These are phyloP conservation scores for Diploscapter pachys DNA, from an alignment of 1,140 invertebrate species.

Conservation along the genomic window DNA sequence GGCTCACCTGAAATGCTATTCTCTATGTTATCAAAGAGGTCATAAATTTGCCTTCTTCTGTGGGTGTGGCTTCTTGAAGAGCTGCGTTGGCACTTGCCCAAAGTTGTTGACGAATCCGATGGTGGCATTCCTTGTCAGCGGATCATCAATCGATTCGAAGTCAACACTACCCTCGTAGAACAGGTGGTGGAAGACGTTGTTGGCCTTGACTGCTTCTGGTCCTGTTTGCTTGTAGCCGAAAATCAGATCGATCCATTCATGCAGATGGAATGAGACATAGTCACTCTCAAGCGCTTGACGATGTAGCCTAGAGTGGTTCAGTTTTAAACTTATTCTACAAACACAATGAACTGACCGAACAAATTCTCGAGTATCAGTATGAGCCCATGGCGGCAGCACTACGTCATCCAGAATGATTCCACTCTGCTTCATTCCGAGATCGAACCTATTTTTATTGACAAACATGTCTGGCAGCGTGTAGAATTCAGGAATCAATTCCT, in stretches of 20 bases:
- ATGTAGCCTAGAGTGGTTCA: neutral
- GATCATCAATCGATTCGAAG: conserved; percentile 95
- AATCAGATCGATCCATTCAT: conserved; percentile 99
- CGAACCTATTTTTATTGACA: conserved; percentile 70
- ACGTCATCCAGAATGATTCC: conserved; percentile 87
- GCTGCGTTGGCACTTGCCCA: conserved; percentile 86
- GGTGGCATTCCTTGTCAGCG: conserved; percentile 94
- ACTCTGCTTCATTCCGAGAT: conserved; percentile 91
- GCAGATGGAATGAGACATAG: conserved; percentile 91
- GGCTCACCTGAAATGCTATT: conserved; percentile 1
- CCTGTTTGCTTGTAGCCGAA: conserved; percentile 96
- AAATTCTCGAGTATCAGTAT: conserved; percentile 89
- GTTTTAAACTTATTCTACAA: too few relatives aligned
- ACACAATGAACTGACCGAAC: conserved; percentile 65
- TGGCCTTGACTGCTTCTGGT: conserved; percentile 63
- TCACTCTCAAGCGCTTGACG: conserved; percentile 88
- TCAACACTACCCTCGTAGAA: conserved; percentile 99
- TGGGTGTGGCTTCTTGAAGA: conserved; percentile 96
- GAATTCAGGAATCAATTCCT: conserved; percentile 97
- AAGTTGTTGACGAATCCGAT: conserved; percentile 99
- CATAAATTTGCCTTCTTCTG: conserved; percentile 41
- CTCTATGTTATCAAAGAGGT: too few relatives aligned
- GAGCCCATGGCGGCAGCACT: conserved; percentile 92
- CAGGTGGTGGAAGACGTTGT: conserved; percentile 97
- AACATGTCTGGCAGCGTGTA: conserved; percentile 86